A percentile compares a stretch with the other conserved stretches of the same genome.
phyloP scores from a whole-genome alignment of 2,888 invertebrate species.

The Drosophila cracens region DNA sequence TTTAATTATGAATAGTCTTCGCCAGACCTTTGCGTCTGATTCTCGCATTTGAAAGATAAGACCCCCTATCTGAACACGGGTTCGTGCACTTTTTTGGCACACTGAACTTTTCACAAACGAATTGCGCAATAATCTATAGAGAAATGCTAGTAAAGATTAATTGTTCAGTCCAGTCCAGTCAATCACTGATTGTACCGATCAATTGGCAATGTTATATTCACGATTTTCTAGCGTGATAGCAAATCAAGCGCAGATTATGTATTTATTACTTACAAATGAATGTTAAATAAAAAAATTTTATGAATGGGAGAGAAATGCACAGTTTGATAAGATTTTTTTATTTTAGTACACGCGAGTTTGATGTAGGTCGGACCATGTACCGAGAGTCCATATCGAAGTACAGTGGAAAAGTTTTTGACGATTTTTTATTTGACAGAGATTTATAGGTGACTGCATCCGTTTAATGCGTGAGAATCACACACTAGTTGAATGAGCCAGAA shows the following conservation, averaged over 20 bases:
- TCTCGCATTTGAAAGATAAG: conserved; percentile 42
- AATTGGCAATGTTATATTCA: conserved; percentile 40
- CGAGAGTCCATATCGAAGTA: not conserved
- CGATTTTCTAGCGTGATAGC: conserved; percentile 62
- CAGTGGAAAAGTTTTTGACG: conserved; percentile 57
- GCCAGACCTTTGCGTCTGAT: conserved; percentile 26
- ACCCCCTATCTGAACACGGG: conserved; percentile 15
- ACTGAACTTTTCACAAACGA: conserved; percentile 59
- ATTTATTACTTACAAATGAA: conserved; percentile 36
- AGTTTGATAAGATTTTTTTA: conserved; percentile 50
- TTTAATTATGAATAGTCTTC: conserved; percentile 29
- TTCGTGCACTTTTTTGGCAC: conserved; percentile 56
- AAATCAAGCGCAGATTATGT: conserved; percentile 12
- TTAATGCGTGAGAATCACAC: not conserved
- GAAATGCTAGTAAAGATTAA: conserved; percentile 33
- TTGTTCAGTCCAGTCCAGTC: conserved; percentile 22
- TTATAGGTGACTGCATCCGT: conserved; percentile 26
- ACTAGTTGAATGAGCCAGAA: not conserved
- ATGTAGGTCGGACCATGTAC: conserved; percentile 57
- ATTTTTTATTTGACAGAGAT: conserved; percentile 18
- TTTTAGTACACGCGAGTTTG: conserved; percentile 20
- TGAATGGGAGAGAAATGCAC: conserved; percentile 40
- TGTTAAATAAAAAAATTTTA: conserved; percentile 10
- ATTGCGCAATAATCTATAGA: conserved; percentile 46
- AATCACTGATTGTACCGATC: conserved; percentile 20